phyloP scores from a whole-genome alignment of 2,113 vertebrate species.

The Ciconia stormi region DNA sequence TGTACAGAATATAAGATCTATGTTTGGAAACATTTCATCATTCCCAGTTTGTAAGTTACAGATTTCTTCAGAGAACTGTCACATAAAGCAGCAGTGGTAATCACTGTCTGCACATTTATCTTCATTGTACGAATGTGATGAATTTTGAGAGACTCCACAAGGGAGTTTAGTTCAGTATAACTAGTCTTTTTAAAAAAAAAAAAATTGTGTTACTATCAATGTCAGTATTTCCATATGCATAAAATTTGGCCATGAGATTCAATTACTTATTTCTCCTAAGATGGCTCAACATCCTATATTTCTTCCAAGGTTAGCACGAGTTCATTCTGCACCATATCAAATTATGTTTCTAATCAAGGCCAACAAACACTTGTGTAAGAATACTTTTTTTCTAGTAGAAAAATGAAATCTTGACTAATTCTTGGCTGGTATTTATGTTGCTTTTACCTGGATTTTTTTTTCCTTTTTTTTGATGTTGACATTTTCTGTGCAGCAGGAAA shows the following conservation, averaged over 20 bases:
- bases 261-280: neutral
- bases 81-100: neutral
- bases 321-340: neutral
- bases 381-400: neutral
- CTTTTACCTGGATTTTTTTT: neutral
- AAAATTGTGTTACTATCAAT: neutral
- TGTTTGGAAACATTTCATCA: neutral
- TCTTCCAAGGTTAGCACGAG: neutral
- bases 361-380: neutral
- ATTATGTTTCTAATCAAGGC: neutral
- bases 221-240: neutral
- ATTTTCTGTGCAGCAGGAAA: neutral
- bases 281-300: neutral
- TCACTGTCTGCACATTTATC: neutral
- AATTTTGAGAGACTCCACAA: neutral
- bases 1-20: neutral
- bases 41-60: neutral
- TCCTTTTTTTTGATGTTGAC: neutral
- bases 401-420: neutral
- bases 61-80: neutral
- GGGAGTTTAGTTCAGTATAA: neutral
- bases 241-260: neutral
- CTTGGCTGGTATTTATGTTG: neutral
- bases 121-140: neutral
- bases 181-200: neutral